Evolutionary conservation across 2,888 invertebrate genomes (phyloP).

Genomic region (Pandemis corylana): DNA sequence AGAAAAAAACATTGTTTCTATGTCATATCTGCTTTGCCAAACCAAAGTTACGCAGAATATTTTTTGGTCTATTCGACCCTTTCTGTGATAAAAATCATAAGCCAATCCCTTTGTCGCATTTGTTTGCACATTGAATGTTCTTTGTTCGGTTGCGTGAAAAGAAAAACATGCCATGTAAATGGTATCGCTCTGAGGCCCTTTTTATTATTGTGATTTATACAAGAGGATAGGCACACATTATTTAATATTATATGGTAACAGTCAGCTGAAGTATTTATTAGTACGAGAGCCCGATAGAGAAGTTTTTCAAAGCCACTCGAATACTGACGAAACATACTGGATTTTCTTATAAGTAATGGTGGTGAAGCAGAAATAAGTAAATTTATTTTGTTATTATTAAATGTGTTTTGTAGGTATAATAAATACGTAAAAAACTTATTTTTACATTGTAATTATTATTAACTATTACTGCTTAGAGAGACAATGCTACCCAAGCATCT

Average conservation of each 20-base stretch:
- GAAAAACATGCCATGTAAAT: constrained; percentile 23
- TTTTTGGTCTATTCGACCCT: constrained; percentile 26
- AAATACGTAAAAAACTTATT: no score
- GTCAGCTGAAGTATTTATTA: neutral
- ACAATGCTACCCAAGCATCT: no score
- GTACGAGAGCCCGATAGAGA: neutral
- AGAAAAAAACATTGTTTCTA: neutral
- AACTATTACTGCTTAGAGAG: no score
- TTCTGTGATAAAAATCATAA: constrained; percentile 28
- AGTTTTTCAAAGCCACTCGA: neutral
- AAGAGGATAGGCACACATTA: constrained; percentile 8
- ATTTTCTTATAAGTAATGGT: no score
- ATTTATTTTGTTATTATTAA: no score
- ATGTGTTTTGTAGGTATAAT: no score
- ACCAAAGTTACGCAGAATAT: constrained; percentile 14
- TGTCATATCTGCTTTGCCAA: constrained; percentile 8
- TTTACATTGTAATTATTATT: no score
- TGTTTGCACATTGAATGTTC: constrained; percentile 29
- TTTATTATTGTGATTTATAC: constrained; percentile 18
- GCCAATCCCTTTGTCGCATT: constrained; percentile 29
- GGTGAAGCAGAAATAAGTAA: no score
- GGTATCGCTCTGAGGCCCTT: constrained; percentile 16
- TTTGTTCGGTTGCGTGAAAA: constrained; percentile 28
- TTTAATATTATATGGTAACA: neutral
- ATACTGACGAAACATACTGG: neutral